phyloP scores from a whole-genome alignment of 2,113 vertebrate genomes.

The Dinomys branickii region DNA sequence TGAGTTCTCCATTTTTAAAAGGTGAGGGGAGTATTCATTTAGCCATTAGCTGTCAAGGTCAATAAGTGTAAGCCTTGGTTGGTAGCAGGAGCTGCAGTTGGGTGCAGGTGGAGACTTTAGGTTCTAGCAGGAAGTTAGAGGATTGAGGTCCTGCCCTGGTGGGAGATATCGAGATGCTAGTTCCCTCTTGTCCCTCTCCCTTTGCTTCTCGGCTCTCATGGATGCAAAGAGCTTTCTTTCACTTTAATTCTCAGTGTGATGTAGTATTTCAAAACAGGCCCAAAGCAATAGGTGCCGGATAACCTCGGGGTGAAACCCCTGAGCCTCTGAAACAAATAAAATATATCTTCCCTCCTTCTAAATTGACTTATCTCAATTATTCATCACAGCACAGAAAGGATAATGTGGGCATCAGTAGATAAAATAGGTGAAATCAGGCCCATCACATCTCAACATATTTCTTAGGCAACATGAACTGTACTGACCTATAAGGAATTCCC shows the following conservation, averaged over 20 bases:
- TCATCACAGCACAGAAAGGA: neutral
- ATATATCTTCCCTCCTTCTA: neutral
- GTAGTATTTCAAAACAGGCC: too few species aligned
- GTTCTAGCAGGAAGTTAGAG: neutral
- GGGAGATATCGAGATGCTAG: neutral
- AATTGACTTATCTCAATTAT: neutral
- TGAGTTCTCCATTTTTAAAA: neutral
- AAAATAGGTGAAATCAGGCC: neutral
- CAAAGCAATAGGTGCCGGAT: neutral
- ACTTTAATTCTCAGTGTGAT: too few species aligned
- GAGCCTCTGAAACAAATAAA: neutral
- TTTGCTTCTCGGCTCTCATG: neutral
- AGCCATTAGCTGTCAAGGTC: neutral
- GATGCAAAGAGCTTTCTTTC: neutral
- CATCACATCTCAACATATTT: neutral
- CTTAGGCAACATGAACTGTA: conserved; percentile 7
- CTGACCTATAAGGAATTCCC: conserved; percentile 50
- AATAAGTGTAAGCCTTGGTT: neutral
- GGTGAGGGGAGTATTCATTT: neutral
- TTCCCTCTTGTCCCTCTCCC: neutral
- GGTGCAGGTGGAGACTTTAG: too few species aligned
- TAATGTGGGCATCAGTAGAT: neutral
- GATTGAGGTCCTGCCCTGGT: neutral
- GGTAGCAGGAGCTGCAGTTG: neutral
- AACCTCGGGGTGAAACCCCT: neutral